Percentiles rank a stretch among this genome's conserved stretches.
Conservation (phyloP, 2,888 invertebrate genomes). For the Siphonodentalium dalli region DNA sequence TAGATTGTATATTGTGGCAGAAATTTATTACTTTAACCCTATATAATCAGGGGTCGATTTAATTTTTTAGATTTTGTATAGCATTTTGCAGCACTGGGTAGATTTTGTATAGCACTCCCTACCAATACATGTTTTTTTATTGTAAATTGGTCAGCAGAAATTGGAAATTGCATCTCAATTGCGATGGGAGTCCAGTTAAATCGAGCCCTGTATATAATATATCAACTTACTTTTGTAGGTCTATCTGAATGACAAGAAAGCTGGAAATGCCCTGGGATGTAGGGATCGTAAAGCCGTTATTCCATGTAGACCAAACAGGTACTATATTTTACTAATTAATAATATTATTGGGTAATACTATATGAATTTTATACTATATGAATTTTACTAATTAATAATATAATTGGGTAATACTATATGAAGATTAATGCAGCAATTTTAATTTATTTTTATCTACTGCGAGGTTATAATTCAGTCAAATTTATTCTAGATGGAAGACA, state of each 20-base stretch:
- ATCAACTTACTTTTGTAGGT: conserved; percentile 39
- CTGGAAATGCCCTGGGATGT: conserved; percentile 56
- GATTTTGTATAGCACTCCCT: neutral
- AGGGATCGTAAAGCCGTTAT: conserved; percentile 62
- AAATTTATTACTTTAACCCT: neutral
- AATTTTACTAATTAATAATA: no score
- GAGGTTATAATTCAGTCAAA: no score
- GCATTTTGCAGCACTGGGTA: no score
- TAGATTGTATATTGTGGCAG: no score
- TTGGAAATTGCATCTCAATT: neutral
- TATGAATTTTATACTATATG: no score
- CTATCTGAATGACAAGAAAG: conserved; percentile 63
- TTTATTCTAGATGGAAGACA: no score
- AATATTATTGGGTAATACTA: no score
- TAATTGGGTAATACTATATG: no score
- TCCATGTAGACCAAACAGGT: conserved; percentile 62
- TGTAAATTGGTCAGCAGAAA: neutral
- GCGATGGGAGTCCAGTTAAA: neutral
- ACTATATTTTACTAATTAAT: conserved; percentile 10
- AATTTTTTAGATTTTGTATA: neutral
- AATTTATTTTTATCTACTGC: no score
- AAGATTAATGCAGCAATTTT: no score
- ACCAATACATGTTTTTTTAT: neutral
- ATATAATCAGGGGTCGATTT: no score
- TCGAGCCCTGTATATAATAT: no score